phyloP scores from a whole-genome alignment of 2,797 vertebrate genomes.

The Xiphophorus birchmanni region DNA sequence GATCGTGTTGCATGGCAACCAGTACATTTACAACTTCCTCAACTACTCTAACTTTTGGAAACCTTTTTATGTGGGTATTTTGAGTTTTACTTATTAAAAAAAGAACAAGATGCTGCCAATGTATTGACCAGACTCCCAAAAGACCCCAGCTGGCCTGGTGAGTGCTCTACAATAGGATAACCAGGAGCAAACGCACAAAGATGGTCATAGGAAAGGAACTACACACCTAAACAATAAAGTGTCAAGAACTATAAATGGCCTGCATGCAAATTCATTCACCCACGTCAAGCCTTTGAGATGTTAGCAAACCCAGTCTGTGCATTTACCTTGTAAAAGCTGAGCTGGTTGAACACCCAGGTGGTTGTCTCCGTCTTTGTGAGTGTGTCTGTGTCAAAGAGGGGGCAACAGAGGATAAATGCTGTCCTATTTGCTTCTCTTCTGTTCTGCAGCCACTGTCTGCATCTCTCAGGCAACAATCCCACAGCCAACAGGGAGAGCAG shows the following conservation, averaged over 20 bases:
- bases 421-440: slow-evolving; percentile 29
- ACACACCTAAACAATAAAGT: neutral
- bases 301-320: slow-evolving; percentile 29
- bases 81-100: slow-evolving; percentile 1
- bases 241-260: neutral
- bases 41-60: neutral
- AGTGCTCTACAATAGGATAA: neutral
- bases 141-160: neutral
- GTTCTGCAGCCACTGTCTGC: slow-evolving; percentile 20
- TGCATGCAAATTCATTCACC: neutral
- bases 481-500: slow-evolving; percentile 32
- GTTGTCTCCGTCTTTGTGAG: slow-evolving; percentile 36
- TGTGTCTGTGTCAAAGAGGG: slow-evolving; percentile 26
- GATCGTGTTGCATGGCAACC: slow-evolving; percentile 29
- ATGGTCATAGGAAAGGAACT: slow-evolving; percentile 16
- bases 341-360: slow-evolving; percentile 61
- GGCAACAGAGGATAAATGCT: slow-evolving; percentile 45
- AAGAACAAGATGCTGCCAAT: neutral
- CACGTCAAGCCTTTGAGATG: neutral
- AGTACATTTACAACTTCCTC: neutral
- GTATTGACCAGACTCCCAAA: neutral
- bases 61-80: neutral
- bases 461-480: slow-evolving; percentile 25
- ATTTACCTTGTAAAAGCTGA: slow-evolving; percentile 84
- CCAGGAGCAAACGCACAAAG: slow-evolving; percentile 20